Percentiles rank a stretch among this genome's conserved stretches.
These are phyloP conservation scores for Agrotis clavis DNA, from an alignment of 2,888 invertebrate species.

Conservation along the genomic window DNA sequence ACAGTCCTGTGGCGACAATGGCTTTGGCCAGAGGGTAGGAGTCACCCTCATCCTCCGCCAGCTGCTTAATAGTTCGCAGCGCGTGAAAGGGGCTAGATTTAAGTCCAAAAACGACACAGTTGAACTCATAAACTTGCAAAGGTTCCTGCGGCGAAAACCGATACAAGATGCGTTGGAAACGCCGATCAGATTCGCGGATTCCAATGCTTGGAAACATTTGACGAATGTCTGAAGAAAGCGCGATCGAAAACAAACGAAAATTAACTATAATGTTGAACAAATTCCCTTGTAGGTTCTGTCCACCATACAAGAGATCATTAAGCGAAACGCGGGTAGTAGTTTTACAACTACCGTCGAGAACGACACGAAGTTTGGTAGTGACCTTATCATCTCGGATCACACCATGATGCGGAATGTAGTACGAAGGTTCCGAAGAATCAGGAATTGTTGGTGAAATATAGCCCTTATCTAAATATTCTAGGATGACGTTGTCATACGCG, in stretches of 20 bases:
- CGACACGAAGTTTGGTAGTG: conserved; percentile 32
- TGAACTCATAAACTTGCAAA: conserved; percentile 1
- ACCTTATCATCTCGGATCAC: conserved; percentile 36
- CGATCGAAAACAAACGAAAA: conserved; percentile 40
- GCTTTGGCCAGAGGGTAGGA: no score
- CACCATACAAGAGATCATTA: conserved; percentile 44
- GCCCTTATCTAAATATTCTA: background rate
- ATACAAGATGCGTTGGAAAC: conserved; percentile 50
- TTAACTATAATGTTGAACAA: conserved; percentile 42
- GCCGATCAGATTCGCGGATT: conserved; percentile 39
- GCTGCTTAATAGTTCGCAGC: no score
- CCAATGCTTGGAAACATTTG: conserved; percentile 54
- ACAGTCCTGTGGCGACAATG: no score
- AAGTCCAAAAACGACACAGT: conserved; percentile 53
- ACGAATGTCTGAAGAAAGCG: conserved; percentile 51
- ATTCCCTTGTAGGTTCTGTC: conserved; percentile 52
- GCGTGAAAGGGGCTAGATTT: conserved; percentile 9
- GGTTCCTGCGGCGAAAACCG: conserved; percentile 40
- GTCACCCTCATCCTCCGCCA: no score
- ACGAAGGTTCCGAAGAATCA: background rate
- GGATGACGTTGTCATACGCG: background rate
- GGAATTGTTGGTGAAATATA: background rate
- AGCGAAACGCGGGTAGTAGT: conserved; percentile 24
- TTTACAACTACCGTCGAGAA: conserved; percentile 38
- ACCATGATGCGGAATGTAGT: conserved; percentile 35